Base-by-base conservation (phyloP, 1,140 invertebrate species). In the Nasonia longicornis region DNA sequence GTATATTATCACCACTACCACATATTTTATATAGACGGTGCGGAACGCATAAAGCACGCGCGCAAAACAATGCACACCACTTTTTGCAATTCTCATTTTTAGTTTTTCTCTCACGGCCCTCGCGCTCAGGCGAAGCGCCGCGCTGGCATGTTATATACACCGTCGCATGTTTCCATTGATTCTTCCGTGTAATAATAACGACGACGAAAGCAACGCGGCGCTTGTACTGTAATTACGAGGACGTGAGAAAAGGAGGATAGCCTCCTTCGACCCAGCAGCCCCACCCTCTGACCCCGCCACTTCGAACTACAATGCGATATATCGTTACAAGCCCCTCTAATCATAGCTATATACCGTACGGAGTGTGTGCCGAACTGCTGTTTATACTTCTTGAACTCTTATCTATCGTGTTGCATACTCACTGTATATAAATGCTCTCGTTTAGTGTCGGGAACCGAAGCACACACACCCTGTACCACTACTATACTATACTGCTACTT, bases 11-110 rank as follows among this genome's bases (percentile, higher is more conserved):
- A 69, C 35, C 16, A 77, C 22, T 67, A 45, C 45, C 6, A 45
- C 63, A 22, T 67, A 35, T 42, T 58, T 4, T 58, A n/a, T 58
- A 77, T 74, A 66, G 26, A 73, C 58, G 42, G 72, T 74, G 29
- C 42, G 45, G 64, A 80, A 80, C 71, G 79, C 72, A 35, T 35
- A 69, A 66, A 81, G 79, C 79, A 81, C 79, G 79, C 79, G 79
- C 73, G 64, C 64, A 75, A 76, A 76, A 76, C 38, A 70, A 80
- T 70, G 79, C 79, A 80, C 79, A 75, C 42, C 58, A 31, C 38
- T 79, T 31, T 48, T 66, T 64, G 26, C 4, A 42, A 66, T 45
- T 58, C 1, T 63, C 38, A 58, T 74, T 74, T 74, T 63, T 74
- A 22, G 14, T 66, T 80, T 70, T 26, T 42, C 66, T 81, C 66